Base-by-base conservation (phyloP, 2,888 invertebrate genomes). In the Idaea biselata region DNA sequence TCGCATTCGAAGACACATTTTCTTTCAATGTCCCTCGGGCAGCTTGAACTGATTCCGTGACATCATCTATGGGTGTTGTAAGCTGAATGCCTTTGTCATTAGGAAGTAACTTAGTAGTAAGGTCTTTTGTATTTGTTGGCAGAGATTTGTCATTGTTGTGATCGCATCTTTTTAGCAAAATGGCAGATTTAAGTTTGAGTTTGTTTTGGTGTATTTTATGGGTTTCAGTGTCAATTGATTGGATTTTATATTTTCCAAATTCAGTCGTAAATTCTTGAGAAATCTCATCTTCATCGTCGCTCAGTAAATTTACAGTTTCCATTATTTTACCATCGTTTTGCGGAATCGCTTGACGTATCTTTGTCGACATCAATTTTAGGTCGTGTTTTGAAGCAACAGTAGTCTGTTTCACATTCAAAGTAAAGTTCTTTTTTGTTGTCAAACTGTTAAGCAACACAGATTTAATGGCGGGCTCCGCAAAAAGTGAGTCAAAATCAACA, bases 231-330 rank as follows among this genome's bases (percentile, higher is more conserved):
- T 82, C 69, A 18, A 83, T 72, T 1, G 63, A 56, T 55, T 70
- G 67, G 16, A 84, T 68, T 59, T 75, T 78, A 71, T 75, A 86
- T 55, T 74, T 78, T n/a, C 89, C 90, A 73, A 77, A 87, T 73
- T 89, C 83, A 1, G 89, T 90, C 59, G 73, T 72, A 84, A 82
- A 62, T 32, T 67, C 55, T 70, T 70, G 67, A 18, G 66, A 7
- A 54, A 59, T 62, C 7, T 77, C 79, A 14, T 86, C 84, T 66
- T 91, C 91, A 6, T 91, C 91, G 57, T 91, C 91, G 67, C 90
- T 91, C 8, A 91, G 74, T 63, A 92, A 80, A 74, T 87, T 77
- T 55, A 92, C 86, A 44, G 86, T 87, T 66, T 90, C 89, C 55
- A 81, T 62, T 31, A 68, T 64, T 8, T 56, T 54, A 6, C 33